A percentile compares a stretch with the other conserved stretches of the same genome.
phyloP scores from a whole-genome alignment of 2,888 invertebrate genomes.

The Lepidochrysops patricia region DNA sequence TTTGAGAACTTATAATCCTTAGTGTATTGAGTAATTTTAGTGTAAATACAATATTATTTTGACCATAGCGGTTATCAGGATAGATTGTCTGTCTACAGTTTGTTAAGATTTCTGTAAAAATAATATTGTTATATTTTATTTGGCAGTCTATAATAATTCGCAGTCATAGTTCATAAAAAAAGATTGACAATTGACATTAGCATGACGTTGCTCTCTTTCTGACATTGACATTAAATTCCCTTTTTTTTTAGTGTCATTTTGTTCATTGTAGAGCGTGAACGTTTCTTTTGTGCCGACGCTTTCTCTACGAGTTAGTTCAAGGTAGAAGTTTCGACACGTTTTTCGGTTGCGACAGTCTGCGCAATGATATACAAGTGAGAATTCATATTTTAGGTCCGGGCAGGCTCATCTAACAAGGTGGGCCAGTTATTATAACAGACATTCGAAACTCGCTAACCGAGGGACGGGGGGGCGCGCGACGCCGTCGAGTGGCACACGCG shows the following conservation, averaged over 20 bases:
- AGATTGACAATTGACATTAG: not conserved
- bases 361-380: constrained; percentile 75
- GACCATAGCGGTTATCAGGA: too few relatives aligned
- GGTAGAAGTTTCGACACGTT: constrained; percentile 65
- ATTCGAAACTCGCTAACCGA: constrained; percentile 56
- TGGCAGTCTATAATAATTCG: too few relatives aligned
- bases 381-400: constrained; percentile 59
- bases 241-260: constrained; percentile 24
- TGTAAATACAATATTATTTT: too few relatives aligned
- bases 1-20: too few relatives aligned
- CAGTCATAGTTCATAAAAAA: too few relatives aligned
- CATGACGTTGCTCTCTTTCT: not conserved
- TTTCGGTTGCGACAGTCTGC: constrained; percentile 70
- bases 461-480: constrained; percentile 67
- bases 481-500: constrained; percentile 67
- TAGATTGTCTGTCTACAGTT: too few relatives aligned
- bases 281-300: constrained; percentile 30
- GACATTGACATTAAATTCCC: not conserved
- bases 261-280: constrained; percentile 25
- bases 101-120: too few relatives aligned
- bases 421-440: constrained; percentile 63
- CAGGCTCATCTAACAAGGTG: constrained; percentile 72
- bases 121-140: too few relatives aligned
- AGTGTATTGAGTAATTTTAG: too few relatives aligned
- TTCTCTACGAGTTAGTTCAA: constrained; percentile 49